Conservation (phyloP, 2,113 vertebrate genomes). For the Tamias sibiricus region DNA sequence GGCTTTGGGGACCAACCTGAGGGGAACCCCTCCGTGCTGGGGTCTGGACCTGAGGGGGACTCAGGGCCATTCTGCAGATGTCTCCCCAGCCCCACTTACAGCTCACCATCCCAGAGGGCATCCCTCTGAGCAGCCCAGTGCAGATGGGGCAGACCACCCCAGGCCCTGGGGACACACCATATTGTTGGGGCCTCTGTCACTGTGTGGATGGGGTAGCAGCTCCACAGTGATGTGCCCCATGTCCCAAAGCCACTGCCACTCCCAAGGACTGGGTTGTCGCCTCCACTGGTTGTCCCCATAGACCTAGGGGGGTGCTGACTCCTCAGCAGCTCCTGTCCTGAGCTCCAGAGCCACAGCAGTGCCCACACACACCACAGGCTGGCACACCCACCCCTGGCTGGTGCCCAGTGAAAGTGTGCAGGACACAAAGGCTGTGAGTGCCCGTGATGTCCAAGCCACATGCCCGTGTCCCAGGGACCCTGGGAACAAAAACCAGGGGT, state of each 20-base stretch:
- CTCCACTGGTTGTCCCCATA: too few species aligned
- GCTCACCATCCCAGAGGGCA: background rate
- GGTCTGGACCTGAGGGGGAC: too few species aligned
- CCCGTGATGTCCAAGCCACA: too few species aligned
- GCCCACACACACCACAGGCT: rapidly evolving
- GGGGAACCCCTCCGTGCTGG: too few species aligned
- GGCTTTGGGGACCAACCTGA: background rate
- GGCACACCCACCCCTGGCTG: too few species aligned
- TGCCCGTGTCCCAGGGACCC: rapidly evolving
- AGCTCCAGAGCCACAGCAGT: background rate
- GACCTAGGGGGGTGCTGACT: background rate
- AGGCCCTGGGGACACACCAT: background rate
- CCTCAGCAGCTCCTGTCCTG: rapidly evolving
- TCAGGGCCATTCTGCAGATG: too few species aligned
- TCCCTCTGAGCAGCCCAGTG: too few species aligned
- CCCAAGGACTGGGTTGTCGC: too few species aligned
- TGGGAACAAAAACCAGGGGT: background rate
- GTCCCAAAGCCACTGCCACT: background rate
- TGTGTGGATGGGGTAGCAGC: background rate
- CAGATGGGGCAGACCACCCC: background rate
- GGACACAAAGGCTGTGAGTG: background rate
- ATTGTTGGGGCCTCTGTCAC: background rate
- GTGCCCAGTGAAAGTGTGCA: too few species aligned
- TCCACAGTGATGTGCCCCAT: background rate
- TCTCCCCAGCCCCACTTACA: background rate